These are phyloP conservation scores for Phainopepla nitens DNA, from an alignment of 2,113 vertebrate species.

Conservation along the genomic window DNA sequence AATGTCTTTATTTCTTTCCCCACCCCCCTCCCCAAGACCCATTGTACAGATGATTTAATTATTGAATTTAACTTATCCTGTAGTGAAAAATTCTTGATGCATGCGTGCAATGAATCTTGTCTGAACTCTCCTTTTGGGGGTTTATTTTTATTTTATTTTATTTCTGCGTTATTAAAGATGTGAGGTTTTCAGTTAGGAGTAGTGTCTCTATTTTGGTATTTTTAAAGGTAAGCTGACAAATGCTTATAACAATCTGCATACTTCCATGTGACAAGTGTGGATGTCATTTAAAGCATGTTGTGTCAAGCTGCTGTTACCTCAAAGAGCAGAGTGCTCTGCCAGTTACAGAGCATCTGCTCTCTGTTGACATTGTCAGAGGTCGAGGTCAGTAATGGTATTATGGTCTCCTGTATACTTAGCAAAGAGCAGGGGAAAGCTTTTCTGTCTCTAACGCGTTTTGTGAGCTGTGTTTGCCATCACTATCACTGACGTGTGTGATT, in stretches of 20 bases:
- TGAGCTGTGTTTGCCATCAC: not conserved
- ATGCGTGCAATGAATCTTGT: not conserved
- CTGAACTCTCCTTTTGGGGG: not conserved
- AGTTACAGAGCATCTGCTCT: constrained; percentile 54
- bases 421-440: constrained; percentile 40
- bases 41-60: not conserved
- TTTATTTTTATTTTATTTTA: not conserved
- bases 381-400: constrained; percentile 52
- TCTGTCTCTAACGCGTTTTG: not conserved
- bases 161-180: not conserved
- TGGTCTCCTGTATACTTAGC: constrained; percentile 17
- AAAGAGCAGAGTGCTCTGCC: not conserved
- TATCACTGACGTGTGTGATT: not conserved
- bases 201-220: not conserved
- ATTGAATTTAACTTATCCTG: not conserved
- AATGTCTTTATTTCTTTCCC: not conserved
- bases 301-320: not conserved
- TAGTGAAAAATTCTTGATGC: not conserved
- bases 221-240: not conserved
- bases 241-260: not conserved
- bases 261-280: not conserved
- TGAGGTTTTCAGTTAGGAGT: not conserved
- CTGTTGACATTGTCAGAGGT: constrained; percentile 62
- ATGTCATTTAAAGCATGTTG: not conserved
- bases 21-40: fast-evolving